Evolutionary conservation across 2,888 invertebrate genomes (phyloP).

Genomic region (Coleophora flavipennella): DNA sequence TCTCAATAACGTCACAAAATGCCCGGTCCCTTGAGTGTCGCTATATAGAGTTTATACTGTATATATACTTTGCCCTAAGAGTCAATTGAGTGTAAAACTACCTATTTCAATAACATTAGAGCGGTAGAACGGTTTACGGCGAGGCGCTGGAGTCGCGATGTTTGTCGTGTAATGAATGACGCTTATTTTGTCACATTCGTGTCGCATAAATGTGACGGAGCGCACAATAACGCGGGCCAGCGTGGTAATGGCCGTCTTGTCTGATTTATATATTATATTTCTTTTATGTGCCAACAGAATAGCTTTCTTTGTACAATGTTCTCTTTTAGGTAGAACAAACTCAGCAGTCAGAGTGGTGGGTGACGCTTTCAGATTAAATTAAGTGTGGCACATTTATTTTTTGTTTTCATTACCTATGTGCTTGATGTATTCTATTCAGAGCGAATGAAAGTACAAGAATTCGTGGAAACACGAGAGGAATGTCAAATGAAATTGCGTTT

Average conservation of each 20-base stretch:
- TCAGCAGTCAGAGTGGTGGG: slow-evolving; percentile 23
- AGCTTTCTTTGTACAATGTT: slow-evolving; percentile 52
- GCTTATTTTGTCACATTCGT: slow-evolving; percentile 60
- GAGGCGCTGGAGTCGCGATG: slow-evolving; percentile 29
- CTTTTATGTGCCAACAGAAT: slow-evolving; percentile 62
- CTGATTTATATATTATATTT: slow-evolving; percentile 68
- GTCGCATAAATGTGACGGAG: slow-evolving; percentile 55
- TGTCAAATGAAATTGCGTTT: too few species aligned
- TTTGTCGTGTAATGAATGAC: slow-evolving; percentile 49
- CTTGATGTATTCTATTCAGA: too few species aligned
- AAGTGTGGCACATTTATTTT: slow-evolving; percentile 22
- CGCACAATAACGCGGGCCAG: slow-evolving; percentile 53
- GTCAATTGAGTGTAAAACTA: slow-evolving; percentile 30
- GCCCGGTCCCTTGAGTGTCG: too few species aligned
- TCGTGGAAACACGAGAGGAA: too few species aligned
- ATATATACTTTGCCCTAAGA: too few species aligned
- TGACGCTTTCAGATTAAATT: slow-evolving; percentile 42
- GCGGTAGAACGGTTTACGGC: slow-evolving; percentile 18
- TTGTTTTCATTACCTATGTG: too few species aligned
- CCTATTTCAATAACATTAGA: slow-evolving; percentile 20
- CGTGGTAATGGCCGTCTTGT: slow-evolving; percentile 54
- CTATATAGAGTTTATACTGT: too few species aligned
- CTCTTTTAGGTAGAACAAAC: slow-evolving; percentile 38
- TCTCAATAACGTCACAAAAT: too few species aligned
- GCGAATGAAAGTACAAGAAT: too few species aligned